Conservation (phyloP, 1,140 invertebrate species). For the Maniola jurtina region DNA sequence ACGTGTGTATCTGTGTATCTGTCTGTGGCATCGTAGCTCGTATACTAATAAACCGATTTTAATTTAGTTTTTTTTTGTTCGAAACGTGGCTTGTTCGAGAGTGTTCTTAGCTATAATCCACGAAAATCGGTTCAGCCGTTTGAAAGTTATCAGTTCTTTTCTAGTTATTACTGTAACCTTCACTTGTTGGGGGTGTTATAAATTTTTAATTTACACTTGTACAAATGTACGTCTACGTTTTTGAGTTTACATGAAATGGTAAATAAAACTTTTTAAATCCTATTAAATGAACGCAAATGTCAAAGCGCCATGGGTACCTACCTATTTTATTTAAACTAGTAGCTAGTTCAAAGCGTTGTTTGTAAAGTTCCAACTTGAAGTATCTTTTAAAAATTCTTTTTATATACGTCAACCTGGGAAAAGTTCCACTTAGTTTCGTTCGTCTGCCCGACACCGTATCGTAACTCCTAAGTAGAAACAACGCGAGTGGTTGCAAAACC, state of each 20-base stretch:
- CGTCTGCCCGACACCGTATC: constrained; percentile 46
- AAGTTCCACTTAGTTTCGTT: constrained; percentile 73
- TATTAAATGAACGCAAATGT: constrained; percentile 6
- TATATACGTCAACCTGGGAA: constrained; percentile 67
- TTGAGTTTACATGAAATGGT: not conserved
- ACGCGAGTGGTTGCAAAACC: constrained; percentile 64
- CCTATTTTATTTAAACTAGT: constrained; percentile 3
- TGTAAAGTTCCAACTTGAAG: constrained; percentile 50
- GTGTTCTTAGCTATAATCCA: no score
- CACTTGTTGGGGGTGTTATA: no score
- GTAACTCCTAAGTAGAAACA: constrained; percentile 66
- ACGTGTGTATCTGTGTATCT: no score
- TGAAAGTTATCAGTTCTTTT: no score
- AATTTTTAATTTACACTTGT: no score
- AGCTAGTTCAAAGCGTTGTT: constrained; percentile 42
- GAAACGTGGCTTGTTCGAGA: no score
- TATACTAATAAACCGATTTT: no score
- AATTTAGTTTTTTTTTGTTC: no score
- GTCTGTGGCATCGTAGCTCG: no score
- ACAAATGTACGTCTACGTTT: no score
- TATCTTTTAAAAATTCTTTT: constrained; percentile 75
- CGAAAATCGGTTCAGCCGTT: no score
- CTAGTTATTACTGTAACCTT: no score
- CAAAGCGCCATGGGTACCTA: not conserved
- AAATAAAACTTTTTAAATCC: not conserved